These are phyloP conservation scores for Actinostola sp. DNA, from an alignment of 92 coral and sea anemone species.

Conservation along the genomic window DNA sequence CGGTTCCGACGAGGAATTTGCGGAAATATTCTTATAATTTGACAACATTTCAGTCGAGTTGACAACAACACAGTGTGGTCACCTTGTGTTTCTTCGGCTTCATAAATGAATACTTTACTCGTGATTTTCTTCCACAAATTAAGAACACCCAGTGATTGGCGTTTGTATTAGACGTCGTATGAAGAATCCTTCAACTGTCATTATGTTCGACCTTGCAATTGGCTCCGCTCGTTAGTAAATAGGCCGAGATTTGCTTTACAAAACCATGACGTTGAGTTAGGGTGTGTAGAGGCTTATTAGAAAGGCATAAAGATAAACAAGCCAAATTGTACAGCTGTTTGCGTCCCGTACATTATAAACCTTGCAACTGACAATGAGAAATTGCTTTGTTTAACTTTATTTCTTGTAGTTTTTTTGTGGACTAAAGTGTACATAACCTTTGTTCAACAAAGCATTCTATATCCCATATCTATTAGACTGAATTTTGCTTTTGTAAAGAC, in stretches of 20 bases:
- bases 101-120: background rate
- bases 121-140: background rate
- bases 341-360: slow-evolving; percentile 3
- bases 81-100: background rate
- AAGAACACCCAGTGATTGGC: slow-evolving; percentile 14
- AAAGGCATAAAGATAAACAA: background rate
- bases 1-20: slow-evolving; percentile 7
- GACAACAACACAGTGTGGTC: background rate
- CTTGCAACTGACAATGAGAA: background rate
- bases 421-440: too few species aligned
- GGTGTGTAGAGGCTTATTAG: slow-evolving; percentile 10
- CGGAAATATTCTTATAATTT: slow-evolving; percentile 4
- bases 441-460: too few species aligned
- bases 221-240: slow-evolving; percentile 35
- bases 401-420: too few species aligned
- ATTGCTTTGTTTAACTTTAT: background rate
- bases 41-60: background rate
- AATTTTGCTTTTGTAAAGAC: too few species aligned
- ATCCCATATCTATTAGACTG: too few species aligned
- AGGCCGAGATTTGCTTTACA: slow-evolving; percentile 13
- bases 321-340: slow-evolving; percentile 1
- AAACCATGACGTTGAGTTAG: background rate
- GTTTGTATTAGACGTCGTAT: slow-evolving; percentile 1
- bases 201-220: slow-evolving; percentile 9
- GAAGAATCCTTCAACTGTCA: slow-evolving; percentile 18